Evolutionary conservation across 2,888 invertebrate species (phyloP).

Genomic region (Aelia acuminata): DNA sequence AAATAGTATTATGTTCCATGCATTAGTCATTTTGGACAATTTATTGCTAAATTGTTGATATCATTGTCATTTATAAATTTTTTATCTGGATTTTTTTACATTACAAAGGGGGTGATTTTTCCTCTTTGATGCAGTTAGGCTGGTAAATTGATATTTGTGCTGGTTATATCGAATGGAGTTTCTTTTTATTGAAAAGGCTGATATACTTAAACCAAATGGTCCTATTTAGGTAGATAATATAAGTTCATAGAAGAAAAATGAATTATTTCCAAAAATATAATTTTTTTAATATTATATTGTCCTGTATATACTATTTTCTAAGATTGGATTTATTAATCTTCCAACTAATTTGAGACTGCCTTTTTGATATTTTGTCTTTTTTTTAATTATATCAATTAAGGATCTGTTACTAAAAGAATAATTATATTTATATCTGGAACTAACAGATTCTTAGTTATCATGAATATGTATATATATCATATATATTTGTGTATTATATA

Average conservation of each 20-base stretch:
- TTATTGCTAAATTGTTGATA: neutral
- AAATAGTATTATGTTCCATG: constrained; percentile 33
- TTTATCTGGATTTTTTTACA: neutral
- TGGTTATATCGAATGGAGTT: constrained; percentile 21
- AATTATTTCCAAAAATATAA: constrained; percentile 54
- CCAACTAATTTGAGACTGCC: constrained; percentile 60
- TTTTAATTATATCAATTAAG: constrained; percentile 55
- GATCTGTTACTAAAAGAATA: constrained; percentile 37
- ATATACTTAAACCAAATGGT: constrained; percentile 50
- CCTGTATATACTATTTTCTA: constrained; percentile 56
- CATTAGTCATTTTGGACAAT: neutral
- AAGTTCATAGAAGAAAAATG: neutral
- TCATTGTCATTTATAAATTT: neutral
- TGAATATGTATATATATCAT: neutral
- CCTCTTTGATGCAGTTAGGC: neutral
- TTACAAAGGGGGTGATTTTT: neutral
- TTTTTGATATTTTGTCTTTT: constrained; percentile 55
- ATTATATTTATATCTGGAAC: neutral
- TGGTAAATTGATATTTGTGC: neutral
- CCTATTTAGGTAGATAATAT: constrained; percentile 2
- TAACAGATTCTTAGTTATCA: constrained; percentile 37
- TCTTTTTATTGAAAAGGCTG: constrained; percentile 53
- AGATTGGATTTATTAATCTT: constrained; percentile 57
- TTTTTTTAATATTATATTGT: constrained; percentile 46
- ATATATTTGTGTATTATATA: neutral